These are phyloP conservation scores for Sinotaia quadrata DNA, from an alignment of 2,888 invertebrate species.

Conservation along the genomic window DNA sequence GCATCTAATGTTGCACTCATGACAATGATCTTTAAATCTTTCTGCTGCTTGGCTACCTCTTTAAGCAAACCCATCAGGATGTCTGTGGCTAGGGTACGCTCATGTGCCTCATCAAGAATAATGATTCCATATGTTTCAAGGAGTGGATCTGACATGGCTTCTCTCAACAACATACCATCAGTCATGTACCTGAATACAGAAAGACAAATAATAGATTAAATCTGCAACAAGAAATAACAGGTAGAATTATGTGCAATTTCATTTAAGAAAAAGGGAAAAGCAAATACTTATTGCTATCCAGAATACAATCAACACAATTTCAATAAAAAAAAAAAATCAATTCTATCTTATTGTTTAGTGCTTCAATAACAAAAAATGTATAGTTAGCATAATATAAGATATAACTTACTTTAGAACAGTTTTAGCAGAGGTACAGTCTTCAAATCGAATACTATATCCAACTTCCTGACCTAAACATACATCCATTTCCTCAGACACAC, in stretches of 20 bases:
- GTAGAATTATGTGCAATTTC: no score
- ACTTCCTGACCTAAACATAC: slow-evolving; percentile 92
- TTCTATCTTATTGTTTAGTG: no score
- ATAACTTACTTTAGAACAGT: slow-evolving; percentile 89
- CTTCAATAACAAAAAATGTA: no score
- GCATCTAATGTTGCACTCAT: slow-evolving; percentile 99
- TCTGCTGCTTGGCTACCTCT: slow-evolving; percentile 93
- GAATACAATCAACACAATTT: no score
- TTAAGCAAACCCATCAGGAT: slow-evolving; percentile 98
- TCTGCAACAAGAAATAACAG: no score
- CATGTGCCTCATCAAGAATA: slow-evolving; percentile 98
- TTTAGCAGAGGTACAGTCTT: slow-evolving; percentile 95
- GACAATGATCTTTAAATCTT: slow-evolving; percentile 95
- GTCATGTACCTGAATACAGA: slow-evolving; percentile 87
- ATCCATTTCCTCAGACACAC: slow-evolving; percentile 99
- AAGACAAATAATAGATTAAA: background rate
- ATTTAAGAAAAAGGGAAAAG: no score
- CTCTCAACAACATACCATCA: slow-evolving; percentile 98
- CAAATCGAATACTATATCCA: slow-evolving; percentile 98
- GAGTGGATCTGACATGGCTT: slow-evolving; percentile 99
- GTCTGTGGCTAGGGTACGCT: slow-evolving; percentile 97
- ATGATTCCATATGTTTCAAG: slow-evolving; percentile 96
- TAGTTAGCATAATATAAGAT: no score
- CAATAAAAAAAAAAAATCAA: no score
- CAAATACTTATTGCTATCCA: no score